Evolutionary conservation across 2,888 invertebrate genomes (phyloP).

Genomic region (Cosmorhoe ocellata): DNA sequence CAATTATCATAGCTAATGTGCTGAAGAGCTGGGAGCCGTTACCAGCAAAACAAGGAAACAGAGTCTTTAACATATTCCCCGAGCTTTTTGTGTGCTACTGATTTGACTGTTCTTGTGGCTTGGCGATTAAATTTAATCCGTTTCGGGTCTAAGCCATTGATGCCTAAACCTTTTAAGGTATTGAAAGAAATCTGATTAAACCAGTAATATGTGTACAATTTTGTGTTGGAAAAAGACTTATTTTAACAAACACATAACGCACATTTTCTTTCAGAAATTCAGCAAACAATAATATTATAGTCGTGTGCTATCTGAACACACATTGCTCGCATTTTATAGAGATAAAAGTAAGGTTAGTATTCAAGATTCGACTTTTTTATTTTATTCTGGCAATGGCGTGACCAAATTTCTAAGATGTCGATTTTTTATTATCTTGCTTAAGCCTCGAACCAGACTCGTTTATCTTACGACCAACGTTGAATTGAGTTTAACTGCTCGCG

Average conservation of each 20-base stretch:
- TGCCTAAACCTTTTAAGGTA: no score
- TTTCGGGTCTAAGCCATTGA: not conserved
- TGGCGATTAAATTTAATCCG: constrained; percentile 9
- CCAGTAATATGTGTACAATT: no score
- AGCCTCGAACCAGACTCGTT: constrained; percentile 51
- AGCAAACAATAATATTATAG: no score
- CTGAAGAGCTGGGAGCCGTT: constrained; percentile 53
- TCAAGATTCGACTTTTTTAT: constrained; percentile 22
- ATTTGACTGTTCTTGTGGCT: constrained; percentile 34
- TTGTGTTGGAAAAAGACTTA: no score
- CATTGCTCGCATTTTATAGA: constrained; percentile 1
- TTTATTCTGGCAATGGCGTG: constrained; percentile 33
- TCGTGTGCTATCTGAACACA: not conserved
- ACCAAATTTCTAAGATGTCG: constrained; percentile 44
- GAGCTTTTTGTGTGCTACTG: constrained; percentile 31
- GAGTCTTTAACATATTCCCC: constrained; percentile 30
- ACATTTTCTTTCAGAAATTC: not conserved
- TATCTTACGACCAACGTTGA: constrained; percentile 65
- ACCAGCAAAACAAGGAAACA: constrained; percentile 43
- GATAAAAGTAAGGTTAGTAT: constrained; percentile 26
- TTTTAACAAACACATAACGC: no score
- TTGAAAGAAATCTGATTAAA: no score
- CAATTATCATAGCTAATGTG: constrained; percentile 79
- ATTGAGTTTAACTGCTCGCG: constrained; percentile 73
- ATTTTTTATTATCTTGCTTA: constrained; percentile 48